These are phyloP conservation scores for Ophion slaviceki DNA, from an alignment of 2,888 invertebrate genomes.

Conservation along the genomic window DNA sequence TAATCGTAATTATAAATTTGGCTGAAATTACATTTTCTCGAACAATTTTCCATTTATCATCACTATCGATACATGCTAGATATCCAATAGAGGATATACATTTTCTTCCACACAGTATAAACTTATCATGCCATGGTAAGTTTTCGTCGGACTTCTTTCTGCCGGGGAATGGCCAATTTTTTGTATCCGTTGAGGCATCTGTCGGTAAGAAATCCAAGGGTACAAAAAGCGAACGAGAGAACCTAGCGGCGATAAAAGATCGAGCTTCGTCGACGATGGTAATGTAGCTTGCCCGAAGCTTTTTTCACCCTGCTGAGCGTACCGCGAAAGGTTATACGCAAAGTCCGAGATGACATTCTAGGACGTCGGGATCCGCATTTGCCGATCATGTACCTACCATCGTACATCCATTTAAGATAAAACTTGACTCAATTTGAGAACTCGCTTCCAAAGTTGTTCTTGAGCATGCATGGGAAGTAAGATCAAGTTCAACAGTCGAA, in stretches of 20 bases:
- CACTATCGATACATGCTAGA: neutral
- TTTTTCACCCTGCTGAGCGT: neutral
- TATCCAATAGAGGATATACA: neutral
- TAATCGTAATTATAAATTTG: neutral
- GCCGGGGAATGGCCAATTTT: constrained; percentile 2
- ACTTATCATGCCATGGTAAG: constrained; percentile 43
- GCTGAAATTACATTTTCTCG: neutral
- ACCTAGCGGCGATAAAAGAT: constrained; percentile 19
- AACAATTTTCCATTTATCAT: neutral
- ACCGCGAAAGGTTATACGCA: constrained; percentile 7
- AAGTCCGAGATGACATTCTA: neutral
- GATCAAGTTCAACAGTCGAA: no score
- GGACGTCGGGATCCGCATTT: constrained; percentile 11
- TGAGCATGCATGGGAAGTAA: no score
- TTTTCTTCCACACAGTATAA: neutral
- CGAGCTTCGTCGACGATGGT: constrained; percentile 43
- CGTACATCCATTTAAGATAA: neutral
- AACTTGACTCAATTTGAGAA: no score
- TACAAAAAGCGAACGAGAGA: constrained; percentile 6
- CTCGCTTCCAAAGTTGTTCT: no score
- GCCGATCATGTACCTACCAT: constrained; percentile 5
- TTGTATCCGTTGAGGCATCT: constrained; percentile 10
- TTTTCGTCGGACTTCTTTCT: neutral
- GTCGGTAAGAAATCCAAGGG: constrained; percentile 50
- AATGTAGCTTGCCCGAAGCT: constrained; percentile 43